Percentiles rank a stretch among this genome's conserved stretches.
Evolutionary conservation across 2,888 invertebrate species (phyloP).

Genomic region (Lordiphosa fenestrarum): DNA sequence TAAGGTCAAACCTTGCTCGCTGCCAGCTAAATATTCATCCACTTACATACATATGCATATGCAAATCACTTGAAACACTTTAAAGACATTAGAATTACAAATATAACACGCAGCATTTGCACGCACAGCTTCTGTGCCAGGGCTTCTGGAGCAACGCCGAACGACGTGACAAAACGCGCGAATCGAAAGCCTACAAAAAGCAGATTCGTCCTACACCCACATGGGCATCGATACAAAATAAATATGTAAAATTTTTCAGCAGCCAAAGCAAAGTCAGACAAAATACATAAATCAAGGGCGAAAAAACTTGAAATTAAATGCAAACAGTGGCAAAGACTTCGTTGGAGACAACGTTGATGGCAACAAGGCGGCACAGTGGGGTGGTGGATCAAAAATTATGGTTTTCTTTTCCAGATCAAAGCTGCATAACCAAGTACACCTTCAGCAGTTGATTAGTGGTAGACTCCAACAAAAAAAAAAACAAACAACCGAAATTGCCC

Average conservation of each 20-base stretch:
- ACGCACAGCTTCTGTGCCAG: slow-evolving; percentile 12
- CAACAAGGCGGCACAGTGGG: background rate
- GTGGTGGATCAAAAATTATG: background rate
- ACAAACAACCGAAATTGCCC: too few species aligned
- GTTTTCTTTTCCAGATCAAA: too few species aligned
- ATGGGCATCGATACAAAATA: slow-evolving; percentile 65
- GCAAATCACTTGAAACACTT: slow-evolving; percentile 62
- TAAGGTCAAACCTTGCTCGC: slow-evolving; percentile 34
- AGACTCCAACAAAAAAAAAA: too few species aligned
- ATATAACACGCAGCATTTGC: slow-evolving; percentile 39
- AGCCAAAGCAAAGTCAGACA: slow-evolving; percentile 23
- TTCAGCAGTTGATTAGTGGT: too few species aligned
- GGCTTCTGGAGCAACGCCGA: slow-evolving; percentile 45
- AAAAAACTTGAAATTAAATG: slow-evolving; percentile 66
- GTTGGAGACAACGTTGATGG: slow-evolving; percentile 3
- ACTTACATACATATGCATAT: slow-evolving; percentile 36
- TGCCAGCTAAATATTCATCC: slow-evolving; percentile 1
- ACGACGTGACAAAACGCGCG: slow-evolving; percentile 37
- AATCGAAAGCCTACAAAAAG: slow-evolving; percentile 34
- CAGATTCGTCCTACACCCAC: slow-evolving; percentile 14
- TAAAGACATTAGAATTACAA: slow-evolving; percentile 69
- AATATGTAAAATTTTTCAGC: slow-evolving; percentile 62
- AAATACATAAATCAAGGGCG: slow-evolving; percentile 67
- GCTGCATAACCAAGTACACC: too few species aligned
- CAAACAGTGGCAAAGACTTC: slow-evolving; percentile 52